Base-by-base conservation (phyloP, 2,113 vertebrate genomes). In the Macquaria australasica region DNA sequence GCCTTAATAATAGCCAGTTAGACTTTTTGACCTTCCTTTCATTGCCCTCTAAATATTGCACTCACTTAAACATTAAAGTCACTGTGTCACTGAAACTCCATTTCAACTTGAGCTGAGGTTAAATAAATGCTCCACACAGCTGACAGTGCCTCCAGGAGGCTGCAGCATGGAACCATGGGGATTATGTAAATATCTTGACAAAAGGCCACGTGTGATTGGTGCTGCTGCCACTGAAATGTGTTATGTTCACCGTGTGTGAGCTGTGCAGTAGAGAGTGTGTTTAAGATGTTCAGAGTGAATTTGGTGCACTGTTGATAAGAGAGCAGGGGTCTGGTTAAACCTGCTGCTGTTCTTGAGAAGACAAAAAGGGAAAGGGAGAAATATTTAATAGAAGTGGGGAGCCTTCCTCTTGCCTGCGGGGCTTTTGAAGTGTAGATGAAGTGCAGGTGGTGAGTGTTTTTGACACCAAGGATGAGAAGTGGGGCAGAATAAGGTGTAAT, bases 391-490 rank as follows among this genome's bases (percentile, higher is more conserved):
- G 82, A 72, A 69, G 80, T 31, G 56, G 43, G 80, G 66, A 73
- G 88, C 73, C 70, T 83, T 90, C 82, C 73, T 87, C 84, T 79
- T 69, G 78, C 63, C 85, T 58, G 78, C 7, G 41, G 66, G 62
- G 63, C 77, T 59, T 94, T 91, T 92, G 89, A 95, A 93, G 93
- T 94, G 81, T 56, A 93, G 87, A 92, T 94, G 85, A 91, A 89
- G 82, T 77, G 90, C 92, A 95, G 89, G 89, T 91, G 91, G 82
- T 41, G 78, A 84, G 81, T 82, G 87, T 88, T 91, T 88, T 74
- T 86, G 73, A 92, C 87, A 87, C 66, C 67, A 58, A 81, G 88
- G 74, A 80, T 66, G 87, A 85, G 78, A 91, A 83, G 55, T 58
- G 76, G 73, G 63, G 66, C 25, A 76, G 80, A 72, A 37, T 78